Evolutionary conservation across 2,797 vertebrate genomes (phyloP), one percentile per base, ranked within the genome.

Genomic region (Steatocranus sp.): DNA sequence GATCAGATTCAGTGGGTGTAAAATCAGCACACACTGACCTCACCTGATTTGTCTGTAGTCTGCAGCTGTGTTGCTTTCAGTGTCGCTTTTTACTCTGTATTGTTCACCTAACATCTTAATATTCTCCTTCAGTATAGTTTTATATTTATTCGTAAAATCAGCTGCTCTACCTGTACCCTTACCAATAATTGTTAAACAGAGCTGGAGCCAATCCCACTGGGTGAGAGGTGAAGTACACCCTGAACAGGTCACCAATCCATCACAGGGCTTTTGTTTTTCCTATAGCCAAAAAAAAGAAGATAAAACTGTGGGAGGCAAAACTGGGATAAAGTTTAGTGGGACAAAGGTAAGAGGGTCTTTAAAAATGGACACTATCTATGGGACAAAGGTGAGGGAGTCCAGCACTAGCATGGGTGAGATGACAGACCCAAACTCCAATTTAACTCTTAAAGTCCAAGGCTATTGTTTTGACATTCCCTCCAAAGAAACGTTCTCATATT

Each of bases 371-470:
- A 3, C 9, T 80, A 32, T 78, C 80, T 76, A 38, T 41, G 3
- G 63, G 56, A 78, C 78, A 82, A 87, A 92, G 70, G 74, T 81
- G 66, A 87, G 75, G 20, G 53, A 61, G 34, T 84, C 76, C 70
- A 78, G 10, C 18, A 34, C 23, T 50, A 58, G 3, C 56, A 1
- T 34, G 75, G 15, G 4, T 25, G 11, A 85, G 75, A 79, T 50
- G 79, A 75, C 74, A 82, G 53, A 90, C 90, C 89, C n/a, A 92
- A 75, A 3, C 14, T 11, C 30, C 12, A 2, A n/a, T 75, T 78
- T 12, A 73, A 63, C 15, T 17, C 41, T 18, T 30, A 1, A 30
- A 27, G 6, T 46, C 23, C 4, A 18, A 46, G 0, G 15, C 3
- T 70, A 27, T 17, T 70, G 66, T 70, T 70, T 70, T 46, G 66